These are phyloP conservation scores for Andrena trimmerana DNA, from an alignment of 2,888 invertebrate species.

Conservation along the genomic window DNA sequence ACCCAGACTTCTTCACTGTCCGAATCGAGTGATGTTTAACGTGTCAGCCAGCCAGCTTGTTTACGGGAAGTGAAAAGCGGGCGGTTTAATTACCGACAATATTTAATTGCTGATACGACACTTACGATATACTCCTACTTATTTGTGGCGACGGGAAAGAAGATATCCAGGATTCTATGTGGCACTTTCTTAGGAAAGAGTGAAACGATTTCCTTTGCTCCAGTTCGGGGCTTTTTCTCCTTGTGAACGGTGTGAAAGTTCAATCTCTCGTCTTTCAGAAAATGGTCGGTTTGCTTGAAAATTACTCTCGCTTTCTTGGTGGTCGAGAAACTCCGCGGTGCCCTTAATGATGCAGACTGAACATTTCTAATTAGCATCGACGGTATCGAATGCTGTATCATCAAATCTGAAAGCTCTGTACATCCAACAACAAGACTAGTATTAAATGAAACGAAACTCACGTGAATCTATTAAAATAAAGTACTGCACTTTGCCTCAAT, in stretches of 20 bases:
- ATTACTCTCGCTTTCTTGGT: neutral
- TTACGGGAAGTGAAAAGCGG: conserved; percentile 4
- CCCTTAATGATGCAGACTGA: neutral
- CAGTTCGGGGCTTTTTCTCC: neutral
- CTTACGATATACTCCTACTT: neutral
- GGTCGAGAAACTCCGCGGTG: neutral
- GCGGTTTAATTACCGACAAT: conserved; percentile 1
- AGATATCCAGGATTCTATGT: neutral
- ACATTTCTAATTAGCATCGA: neutral
- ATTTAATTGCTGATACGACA: conserved; percentile 13
- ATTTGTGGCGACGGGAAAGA: neutral
- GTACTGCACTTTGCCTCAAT: too few relatives aligned
- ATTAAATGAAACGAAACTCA: neutral
- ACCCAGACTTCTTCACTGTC: neutral
- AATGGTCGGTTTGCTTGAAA: conserved; percentile 6
- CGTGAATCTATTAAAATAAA: neutral
- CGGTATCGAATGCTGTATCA: neutral
- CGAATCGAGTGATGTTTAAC: neutral
- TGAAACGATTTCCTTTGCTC: conserved; percentile 48
- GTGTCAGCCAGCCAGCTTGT: neutral
- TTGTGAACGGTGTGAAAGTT: conserved; percentile 34
- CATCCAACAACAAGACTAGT: neutral
- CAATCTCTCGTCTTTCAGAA: conserved; percentile 13
- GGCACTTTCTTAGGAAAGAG: conserved; percentile 9
- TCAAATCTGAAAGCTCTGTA: neutral